phyloP scores from a whole-genome alignment of 2,113 vertebrate genomes.

The Epinephelus cyanopodus region DNA sequence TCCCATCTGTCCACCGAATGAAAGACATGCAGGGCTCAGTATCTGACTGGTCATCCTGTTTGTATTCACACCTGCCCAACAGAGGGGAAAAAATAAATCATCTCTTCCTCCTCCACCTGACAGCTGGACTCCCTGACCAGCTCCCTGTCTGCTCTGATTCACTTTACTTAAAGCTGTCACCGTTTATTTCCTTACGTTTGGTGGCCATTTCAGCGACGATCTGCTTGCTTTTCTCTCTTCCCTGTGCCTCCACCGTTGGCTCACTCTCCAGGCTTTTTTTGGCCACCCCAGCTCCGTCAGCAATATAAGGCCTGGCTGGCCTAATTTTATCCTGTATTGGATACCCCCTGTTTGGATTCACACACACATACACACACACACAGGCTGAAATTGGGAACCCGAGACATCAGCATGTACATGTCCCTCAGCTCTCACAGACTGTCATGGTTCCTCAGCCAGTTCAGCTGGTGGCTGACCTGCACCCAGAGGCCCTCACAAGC shows the following conservation, averaged over 20 bases:
- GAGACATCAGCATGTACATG: constrained; percentile 79
- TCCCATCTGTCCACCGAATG: constrained; percentile 51
- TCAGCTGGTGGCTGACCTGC: constrained; percentile 34
- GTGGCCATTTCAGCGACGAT: constrained; percentile 81
- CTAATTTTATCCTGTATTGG: constrained; percentile 87
- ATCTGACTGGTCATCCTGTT: constrained; percentile 34
- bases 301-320: constrained; percentile 80
- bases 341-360: constrained; percentile 77
- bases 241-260: constrained; percentile 63
- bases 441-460: constrained; percentile 50
- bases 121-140: constrained; percentile 36
- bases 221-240: constrained; percentile 65
- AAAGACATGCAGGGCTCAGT: constrained; percentile 51
- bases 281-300: constrained; percentile 81
- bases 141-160: constrained; percentile 12
- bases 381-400: constrained; percentile 67
- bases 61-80: constrained; percentile 43
- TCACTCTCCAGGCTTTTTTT: constrained; percentile 83
- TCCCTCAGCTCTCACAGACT: constrained; percentile 62
- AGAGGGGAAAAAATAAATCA: background rate
- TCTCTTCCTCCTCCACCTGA: constrained; percentile 29
- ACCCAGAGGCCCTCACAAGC: constrained; percentile 32
- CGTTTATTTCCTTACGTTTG: constrained; percentile 82
- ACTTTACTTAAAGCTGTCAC: constrained; percentile 42
- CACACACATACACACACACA: constrained; percentile 25